Base-by-base conservation (phyloP, 1,140 invertebrate species). In the Anoplophora glabripennis region DNA sequence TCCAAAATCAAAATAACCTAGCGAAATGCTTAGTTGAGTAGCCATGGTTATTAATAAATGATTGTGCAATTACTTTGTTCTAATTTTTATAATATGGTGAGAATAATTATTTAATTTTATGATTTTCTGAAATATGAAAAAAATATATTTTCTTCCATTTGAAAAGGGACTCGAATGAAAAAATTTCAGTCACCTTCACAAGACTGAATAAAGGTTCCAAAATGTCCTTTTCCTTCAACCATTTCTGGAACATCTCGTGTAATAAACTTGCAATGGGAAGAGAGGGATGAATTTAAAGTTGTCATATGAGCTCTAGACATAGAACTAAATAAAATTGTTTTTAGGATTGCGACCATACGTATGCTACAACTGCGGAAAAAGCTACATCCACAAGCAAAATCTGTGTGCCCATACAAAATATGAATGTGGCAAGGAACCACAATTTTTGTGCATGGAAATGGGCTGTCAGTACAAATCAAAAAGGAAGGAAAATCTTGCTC, bases 391-490 rank as follows among this genome's bases (percentile, higher is more conserved):
- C 65, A 79, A 79, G 57, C 77, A 76, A 59, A 80, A 79, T 33
- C 72, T 83, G 57, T 79, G 78, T 63, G 75, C 81, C 46, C 85
- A 88, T 63, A 80, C 81, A 57, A 80, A 82, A 17, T 82, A 77
- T 61, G 79, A 83, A 62, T 84, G 82, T 62, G 80, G 89, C 9
- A 89, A 88, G 58, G 84, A 87, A 55, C 87, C 86, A 3, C 81
- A 86, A 42, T 89, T 91, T 74, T 84, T 85, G n/a, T 91, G 89
- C 76, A 86, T 86, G 7, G 87, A 88, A 74, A 78, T 56, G 9
- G 49, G 14, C 84, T 92, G 89, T 76, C 75, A 77, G 0, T 82
- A 83, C 47, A 76, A 74, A 12, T 79, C 79, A 64, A 83, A 84
- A 55, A 73, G 80, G 34, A 84, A 83, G 65, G 77, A 78, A 11